Conservation (phyloP, 2,113 vertebrate species). For the Eulemur rufifrons region DNA sequence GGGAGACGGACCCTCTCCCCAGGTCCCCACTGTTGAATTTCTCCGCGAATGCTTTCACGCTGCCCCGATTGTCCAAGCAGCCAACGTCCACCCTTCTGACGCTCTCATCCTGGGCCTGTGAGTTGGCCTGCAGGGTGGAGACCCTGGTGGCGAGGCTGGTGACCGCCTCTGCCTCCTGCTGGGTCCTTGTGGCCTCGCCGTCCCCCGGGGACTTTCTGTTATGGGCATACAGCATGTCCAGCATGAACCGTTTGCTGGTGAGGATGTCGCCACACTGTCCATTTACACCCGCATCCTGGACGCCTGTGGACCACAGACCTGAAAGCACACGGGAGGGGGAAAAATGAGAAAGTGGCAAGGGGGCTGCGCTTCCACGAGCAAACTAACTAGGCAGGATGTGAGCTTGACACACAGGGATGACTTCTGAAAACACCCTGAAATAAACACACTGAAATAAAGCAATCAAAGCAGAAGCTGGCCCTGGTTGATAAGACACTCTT, state of each 20-base stretch:
- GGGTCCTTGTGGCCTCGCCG: conserved; percentile 83
- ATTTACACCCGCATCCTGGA: conserved; percentile 89
- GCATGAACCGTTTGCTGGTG: conserved; percentile 95
- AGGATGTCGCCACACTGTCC: conserved; percentile 93
- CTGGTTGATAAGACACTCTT: neutral
- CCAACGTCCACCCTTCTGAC: conserved; percentile 90
- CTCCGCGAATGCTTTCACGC: conserved; percentile 92
- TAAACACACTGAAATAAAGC: neutral
- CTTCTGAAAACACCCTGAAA: neutral
- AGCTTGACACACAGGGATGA: neutral
- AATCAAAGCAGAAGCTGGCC: neutral
- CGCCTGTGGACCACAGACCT: conserved; percentile 90
- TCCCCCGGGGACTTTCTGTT: conserved; percentile 87
- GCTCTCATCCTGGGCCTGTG: conserved; percentile 90
- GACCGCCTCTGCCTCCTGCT: conserved; percentile 86
- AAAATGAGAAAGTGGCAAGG: conserved; percentile 38
- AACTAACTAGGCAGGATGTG: rapidly evolving
- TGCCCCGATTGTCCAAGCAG: conserved; percentile 94
- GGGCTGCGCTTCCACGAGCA: rapidly evolving
- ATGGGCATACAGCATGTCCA: conserved; percentile 97
- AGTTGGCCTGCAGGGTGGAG: conserved; percentile 92
- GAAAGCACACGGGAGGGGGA: conserved; percentile 71
- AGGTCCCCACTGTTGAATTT: conserved; percentile 92
- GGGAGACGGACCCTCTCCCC: conserved; percentile 84
- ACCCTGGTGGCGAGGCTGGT: conserved; percentile 91